Base-by-base conservation (phyloP, 2,113 vertebrate genomes). In the Scatophagus argus region DNA sequence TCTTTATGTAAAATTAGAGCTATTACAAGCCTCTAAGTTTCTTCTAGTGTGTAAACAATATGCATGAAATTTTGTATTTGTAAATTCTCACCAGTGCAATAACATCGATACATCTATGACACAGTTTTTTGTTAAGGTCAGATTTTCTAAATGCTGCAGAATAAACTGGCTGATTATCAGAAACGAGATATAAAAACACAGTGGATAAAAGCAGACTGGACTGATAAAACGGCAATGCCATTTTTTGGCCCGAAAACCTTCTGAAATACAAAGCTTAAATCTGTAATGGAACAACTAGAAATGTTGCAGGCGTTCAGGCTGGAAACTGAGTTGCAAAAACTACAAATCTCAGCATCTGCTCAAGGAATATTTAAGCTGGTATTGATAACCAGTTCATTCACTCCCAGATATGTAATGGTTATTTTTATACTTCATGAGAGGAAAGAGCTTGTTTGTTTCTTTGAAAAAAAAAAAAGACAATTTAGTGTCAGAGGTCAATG, bases 31-130 rank as follows among this genome's bases (percentile, higher is more conserved):
- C 36, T 43, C 36, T 34, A 16, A 43, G 41, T 38, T 36, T 21
- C 58, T 58, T 66, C 38, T 49, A 51, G 55, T 31, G 4, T 32
- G n/a, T 44, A 29, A 74, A 74, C 73, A 65, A 56, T 19, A n/a
- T 25, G 29, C 1, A 6, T 51, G n/a, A 49, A 62, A 56, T 54
- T 2, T 58, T 61, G 11, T n/a, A 17, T 63, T 47, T 5, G 1
- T 2, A 31, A 21, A 75, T 44, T 55, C 47, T 25, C 25, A 23
- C 27, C 38, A 17, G 16, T 17, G 49, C 29, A n/a, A 41, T 17
- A 31, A 41, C 29, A 27, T 32, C 10, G 16, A 21, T 23, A 46
- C 29, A 27, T 31, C 51, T 31, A 9, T 23, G 6, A 25, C 8
- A 71, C n/a, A 10, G 0, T n/a, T 19, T 52, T 41, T 32, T 11